Conservation (phyloP, 2,888 invertebrate genomes). For the Notodonta dromedarius region DNA sequence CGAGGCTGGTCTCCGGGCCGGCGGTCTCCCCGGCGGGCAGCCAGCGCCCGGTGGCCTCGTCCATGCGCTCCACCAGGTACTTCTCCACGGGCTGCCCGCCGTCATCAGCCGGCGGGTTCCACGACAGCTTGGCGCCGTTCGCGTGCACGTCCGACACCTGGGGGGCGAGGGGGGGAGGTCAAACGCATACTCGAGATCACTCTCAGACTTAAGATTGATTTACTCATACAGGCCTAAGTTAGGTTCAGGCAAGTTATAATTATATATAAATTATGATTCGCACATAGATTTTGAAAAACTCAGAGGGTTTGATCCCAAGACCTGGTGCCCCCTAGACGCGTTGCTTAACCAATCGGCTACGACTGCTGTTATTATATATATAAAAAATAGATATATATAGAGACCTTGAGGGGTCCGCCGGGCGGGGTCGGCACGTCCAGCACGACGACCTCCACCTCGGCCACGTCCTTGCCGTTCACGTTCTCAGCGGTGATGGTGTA, state of each 20-base stretch:
- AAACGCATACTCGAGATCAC: too few relatives aligned
- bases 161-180: neutral
- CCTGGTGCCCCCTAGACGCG: too few relatives aligned
- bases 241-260: too few relatives aligned
- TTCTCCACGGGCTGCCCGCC: constrained; percentile 97
- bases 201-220: too few relatives aligned
- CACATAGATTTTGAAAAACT: too few relatives aligned
- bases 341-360: too few relatives aligned
- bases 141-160: constrained; percentile 92
- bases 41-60: constrained; percentile 97
- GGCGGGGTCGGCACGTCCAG: constrained; percentile 95
- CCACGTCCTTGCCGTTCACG: constrained; percentile 96
- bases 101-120: constrained; percentile 97
- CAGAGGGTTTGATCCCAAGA: too few relatives aligned
- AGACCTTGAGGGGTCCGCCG: constrained; percentile 94
- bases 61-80: constrained; percentile 98
- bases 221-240: too few relatives aligned
- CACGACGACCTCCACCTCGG: constrained; percentile 95
- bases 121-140: constrained; percentile 94
- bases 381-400: constrained; percentile 14
- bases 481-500: constrained; percentile 97
- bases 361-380: too few relatives aligned
- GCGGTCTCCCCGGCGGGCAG: constrained; percentile 96
- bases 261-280: too few relatives aligned
- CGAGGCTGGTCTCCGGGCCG: constrained; percentile 90